These are phyloP conservation scores for Chelon labrosus DNA, from an alignment of 2,797 vertebrate genomes.

Conservation along the genomic window DNA sequence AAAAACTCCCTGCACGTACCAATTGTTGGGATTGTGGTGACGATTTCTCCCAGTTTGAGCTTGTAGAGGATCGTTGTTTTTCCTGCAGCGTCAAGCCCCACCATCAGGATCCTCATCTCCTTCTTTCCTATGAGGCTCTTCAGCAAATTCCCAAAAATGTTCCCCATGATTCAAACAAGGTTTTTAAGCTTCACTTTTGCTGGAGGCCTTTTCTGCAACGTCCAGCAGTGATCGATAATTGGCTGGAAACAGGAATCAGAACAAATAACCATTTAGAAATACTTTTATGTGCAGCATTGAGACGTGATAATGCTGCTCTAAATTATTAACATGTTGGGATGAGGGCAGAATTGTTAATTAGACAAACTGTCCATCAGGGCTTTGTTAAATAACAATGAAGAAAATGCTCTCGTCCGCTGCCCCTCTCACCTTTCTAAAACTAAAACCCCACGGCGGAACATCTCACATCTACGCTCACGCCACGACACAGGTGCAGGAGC, in stretches of 20 bases:
- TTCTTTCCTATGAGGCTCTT: slow-evolving; percentile 98
- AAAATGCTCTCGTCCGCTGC: not conserved
- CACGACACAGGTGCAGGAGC: slow-evolving; percentile 48
- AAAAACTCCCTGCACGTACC: slow-evolving; percentile 81
- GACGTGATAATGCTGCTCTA: not conserved
- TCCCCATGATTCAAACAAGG: slow-evolving; percentile 90
- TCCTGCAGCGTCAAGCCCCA: slow-evolving; percentile 95
- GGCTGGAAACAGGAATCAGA: slow-evolving; percentile 52
- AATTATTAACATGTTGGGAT: slow-evolving; percentile 7
- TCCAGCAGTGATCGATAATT: slow-evolving; percentile 37
- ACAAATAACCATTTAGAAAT: slow-evolving; percentile 3
- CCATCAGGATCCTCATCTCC: slow-evolving; percentile 99
- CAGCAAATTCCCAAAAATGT: slow-evolving; percentile 95
- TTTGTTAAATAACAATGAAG: slow-evolving; percentile 6
- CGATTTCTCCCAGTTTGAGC: slow-evolving; percentile 96
- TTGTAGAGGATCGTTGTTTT: slow-evolving; percentile 99
- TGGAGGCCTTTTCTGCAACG: slow-evolving; percentile 16
- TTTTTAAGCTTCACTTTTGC: slow-evolving; percentile 26
- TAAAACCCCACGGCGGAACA: slow-evolving; percentile 14
- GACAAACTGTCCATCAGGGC: not conserved
- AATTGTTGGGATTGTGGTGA: slow-evolving; percentile 97
- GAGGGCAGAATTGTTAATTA: slow-evolving; percentile 6
- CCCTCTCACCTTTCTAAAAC: not conserved
- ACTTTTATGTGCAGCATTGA: not conserved
- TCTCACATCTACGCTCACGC: slow-evolving; percentile 30